Evolutionary conservation across 2,113 vertebrate genomes (phyloP).

Genomic region (Cottus gobio): DNA sequence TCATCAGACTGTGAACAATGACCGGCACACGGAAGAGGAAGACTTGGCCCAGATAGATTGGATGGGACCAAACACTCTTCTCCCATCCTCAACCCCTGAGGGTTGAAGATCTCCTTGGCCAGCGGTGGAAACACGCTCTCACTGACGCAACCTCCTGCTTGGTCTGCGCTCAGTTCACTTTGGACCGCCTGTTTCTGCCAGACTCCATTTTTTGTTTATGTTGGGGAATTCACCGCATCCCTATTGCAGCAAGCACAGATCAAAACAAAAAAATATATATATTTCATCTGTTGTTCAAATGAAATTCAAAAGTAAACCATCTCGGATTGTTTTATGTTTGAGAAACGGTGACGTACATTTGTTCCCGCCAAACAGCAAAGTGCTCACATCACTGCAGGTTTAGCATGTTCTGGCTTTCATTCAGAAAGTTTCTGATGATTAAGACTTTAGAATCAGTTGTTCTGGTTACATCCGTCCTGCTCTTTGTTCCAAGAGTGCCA

Average conservation of each 20-base stretch:
- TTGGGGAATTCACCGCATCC: conserved; percentile 12
- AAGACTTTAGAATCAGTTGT: conserved; percentile 17
- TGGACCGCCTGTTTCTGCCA: conserved; percentile 13
- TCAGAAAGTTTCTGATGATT: conserved; percentile 10
- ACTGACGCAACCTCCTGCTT: conserved; percentile 43
- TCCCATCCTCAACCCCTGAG: neutral
- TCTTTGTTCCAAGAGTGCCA: conserved; percentile 23
- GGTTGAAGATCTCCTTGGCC: neutral
- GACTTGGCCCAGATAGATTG: neutral
- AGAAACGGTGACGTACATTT: neutral
- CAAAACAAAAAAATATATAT: no score
- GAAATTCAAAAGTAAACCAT: neutral
- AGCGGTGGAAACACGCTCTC: conserved; percentile 7
- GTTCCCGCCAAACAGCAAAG: neutral
- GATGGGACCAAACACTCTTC: neutral
- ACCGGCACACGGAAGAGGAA: no score
- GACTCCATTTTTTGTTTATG: conserved; percentile 33
- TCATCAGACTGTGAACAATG: no score
- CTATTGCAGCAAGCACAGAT: neutral
- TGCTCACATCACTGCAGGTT: neutral
- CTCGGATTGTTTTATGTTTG: neutral
- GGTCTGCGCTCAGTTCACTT: conserved; percentile 50
- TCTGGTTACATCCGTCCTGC: neutral
- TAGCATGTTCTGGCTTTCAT: neutral
- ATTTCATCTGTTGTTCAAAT: conserved; percentile 9